Percentiles rank a stretch among this genome's conserved stretches.
Conservation (phyloP, 2,888 invertebrate species). For the Erebia aethiops region DNA sequence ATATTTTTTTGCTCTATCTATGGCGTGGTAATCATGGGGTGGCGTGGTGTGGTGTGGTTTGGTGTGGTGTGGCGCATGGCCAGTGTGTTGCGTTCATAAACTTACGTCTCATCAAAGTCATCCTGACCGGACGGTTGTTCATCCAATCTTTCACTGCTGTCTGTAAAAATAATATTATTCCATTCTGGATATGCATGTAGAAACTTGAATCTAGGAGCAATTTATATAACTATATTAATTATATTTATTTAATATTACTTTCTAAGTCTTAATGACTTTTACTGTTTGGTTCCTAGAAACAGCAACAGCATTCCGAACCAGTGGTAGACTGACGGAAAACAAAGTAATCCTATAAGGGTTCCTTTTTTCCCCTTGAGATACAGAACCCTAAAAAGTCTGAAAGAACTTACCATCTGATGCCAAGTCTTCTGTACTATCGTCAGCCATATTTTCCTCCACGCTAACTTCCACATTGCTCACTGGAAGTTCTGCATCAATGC, state of each 20-base stretch:
- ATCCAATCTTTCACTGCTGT: conserved; percentile 51
- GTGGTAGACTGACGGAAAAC: too few species aligned
- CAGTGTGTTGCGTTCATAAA: conserved; percentile 29
- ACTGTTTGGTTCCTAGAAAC: too few species aligned
- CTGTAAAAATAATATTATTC: conserved; percentile 45
- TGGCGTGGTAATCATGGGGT: too few species aligned
- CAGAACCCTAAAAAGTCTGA: not conserved
- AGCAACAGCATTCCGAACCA: too few species aligned
- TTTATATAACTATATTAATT: too few species aligned
- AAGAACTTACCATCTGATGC: conserved; percentile 47
- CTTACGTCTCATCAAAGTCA: conserved; percentile 59
- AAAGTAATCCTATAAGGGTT: too few species aligned
- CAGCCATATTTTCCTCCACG: conserved; percentile 49
- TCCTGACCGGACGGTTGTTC: conserved; percentile 55
- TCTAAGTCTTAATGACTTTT: too few species aligned
- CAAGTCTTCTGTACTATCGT: conserved; percentile 45
- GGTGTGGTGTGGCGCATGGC: not conserved
- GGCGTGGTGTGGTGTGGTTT: too few species aligned
- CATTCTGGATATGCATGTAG: not conserved
- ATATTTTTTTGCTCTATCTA: too few species aligned
- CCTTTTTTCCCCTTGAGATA: too few species aligned
- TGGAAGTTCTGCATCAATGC: conserved; percentile 61
- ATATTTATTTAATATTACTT: too few species aligned
- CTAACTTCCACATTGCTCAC: conserved; percentile 49
- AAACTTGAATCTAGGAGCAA: too few species aligned